phyloP scores from a whole-genome alignment of 2,888 invertebrate genomes.

The Rosalia funebris region DNA sequence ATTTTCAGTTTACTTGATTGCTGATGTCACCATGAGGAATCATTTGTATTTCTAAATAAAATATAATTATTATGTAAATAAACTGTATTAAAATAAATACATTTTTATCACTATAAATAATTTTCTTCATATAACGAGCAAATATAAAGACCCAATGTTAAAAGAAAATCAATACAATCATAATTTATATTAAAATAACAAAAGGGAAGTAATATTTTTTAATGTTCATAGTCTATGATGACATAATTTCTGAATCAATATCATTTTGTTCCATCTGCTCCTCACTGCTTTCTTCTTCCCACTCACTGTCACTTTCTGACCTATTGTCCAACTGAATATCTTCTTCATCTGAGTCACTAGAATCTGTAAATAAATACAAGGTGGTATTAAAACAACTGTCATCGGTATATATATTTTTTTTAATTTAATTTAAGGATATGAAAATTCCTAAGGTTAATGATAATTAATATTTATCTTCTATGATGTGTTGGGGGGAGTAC shows the following conservation, averaged over 20 bases:
- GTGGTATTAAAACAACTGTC: no score
- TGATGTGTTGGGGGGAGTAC: no score
- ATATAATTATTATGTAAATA: constrained; percentile 19
- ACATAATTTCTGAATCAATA: constrained; percentile 22
- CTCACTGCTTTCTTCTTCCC: constrained; percentile 59
- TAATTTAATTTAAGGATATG: no score
- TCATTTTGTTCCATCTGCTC: constrained; percentile 44
- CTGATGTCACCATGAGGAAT: no score
- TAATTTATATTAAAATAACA: constrained; percentile 5
- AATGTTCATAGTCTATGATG: neutral
- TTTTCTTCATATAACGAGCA: constrained; percentile 3
- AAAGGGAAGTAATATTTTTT: neutral
- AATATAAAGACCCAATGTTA: neutral
- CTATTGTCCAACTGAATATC: constrained; percentile 53
- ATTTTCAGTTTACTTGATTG: no score
- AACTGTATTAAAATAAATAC: constrained; percentile 32
- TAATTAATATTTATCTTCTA: no score
- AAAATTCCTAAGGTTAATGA: no score
- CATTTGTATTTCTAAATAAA: neutral
- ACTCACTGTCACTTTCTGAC: constrained; percentile 59
- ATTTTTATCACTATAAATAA: constrained; percentile 26
- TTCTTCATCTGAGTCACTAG: constrained; percentile 58
- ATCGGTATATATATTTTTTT: no score
- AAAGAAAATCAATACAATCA: neutral
- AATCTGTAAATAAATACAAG: constrained; percentile 47